A percentile compares a stretch with the other conserved stretches of the same genome.
These are phyloP conservation scores for Tympanuchus pallidicinctus DNA, from an alignment of 2,113 vertebrate genomes.

Conservation along the genomic window DNA sequence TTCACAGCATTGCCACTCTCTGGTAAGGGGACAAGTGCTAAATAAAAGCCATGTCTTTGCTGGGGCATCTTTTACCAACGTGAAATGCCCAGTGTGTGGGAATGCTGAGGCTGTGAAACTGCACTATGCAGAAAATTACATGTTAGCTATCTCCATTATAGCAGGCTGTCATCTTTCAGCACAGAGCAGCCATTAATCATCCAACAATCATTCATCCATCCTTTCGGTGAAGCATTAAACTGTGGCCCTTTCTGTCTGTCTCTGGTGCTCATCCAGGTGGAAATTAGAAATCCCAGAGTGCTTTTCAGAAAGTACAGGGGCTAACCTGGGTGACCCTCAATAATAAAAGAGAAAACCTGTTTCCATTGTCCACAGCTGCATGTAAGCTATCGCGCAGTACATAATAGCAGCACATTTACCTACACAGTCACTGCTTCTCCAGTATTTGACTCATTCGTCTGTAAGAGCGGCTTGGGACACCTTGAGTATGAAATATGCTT, in stretches of 20 bases:
- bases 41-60: not conserved
- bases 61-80: not conserved
- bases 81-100: not conserved
- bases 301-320: constrained; percentile 68
- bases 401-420: constrained; percentile 63
- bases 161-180: constrained; percentile 68
- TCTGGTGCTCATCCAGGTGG: constrained; percentile 72
- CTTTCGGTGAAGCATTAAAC: constrained; percentile 68
- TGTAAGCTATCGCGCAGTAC: constrained; percentile 29
- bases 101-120: constrained; percentile 27
- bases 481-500: constrained; percentile 42
- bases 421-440: constrained; percentile 15
- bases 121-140: constrained; percentile 52
- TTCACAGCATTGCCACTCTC: not conserved
- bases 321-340: constrained; percentile 58
- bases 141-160: constrained; percentile 67
- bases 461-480: constrained; percentile 51
- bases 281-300: constrained; percentile 76
- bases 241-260: constrained; percentile 68
- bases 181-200: constrained; percentile 73
- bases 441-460: constrained; percentile 56
- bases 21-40: not conserved
- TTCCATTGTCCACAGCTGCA: constrained; percentile 69
- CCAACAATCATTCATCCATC: constrained; percentile 70
- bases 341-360: constrained; percentile 64